phyloP scores from a whole-genome alignment of 2,113 vertebrate genomes.

The Myrmecobius fasciatus region DNA sequence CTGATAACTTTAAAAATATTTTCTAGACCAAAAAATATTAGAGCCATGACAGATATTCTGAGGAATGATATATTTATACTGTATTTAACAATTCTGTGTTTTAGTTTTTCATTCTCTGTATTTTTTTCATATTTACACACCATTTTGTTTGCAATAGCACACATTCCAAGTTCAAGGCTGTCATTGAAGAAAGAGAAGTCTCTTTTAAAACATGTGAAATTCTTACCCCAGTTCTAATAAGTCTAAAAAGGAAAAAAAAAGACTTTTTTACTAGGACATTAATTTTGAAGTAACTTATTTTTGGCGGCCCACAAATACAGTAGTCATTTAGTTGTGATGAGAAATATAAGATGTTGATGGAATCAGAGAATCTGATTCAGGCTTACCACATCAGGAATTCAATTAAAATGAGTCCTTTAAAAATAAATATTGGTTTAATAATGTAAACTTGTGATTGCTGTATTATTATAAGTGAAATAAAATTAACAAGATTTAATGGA shows the following conservation, averaged over 20 bases:
- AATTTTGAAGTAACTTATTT: constrained; percentile 79
- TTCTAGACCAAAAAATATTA: constrained; percentile 9
- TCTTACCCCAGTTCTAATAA: constrained; percentile 54
- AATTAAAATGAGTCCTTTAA: constrained; percentile 82
- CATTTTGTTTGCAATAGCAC: constrained; percentile 12
- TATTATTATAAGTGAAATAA: constrained; percentile 83
- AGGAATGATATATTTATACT: neutral
- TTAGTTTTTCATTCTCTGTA: neutral
- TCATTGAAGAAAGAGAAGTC: constrained; percentile 15
- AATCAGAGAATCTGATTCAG: constrained; percentile 74
- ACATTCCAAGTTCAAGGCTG: neutral
- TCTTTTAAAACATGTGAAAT: constrained; percentile 52
- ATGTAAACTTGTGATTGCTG: constrained; percentile 80
- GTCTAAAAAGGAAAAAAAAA: constrained; percentile 59
- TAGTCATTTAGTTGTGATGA: constrained; percentile 80
- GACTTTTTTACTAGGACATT: constrained; percentile 45
- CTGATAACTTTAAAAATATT: neutral
- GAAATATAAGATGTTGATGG: constrained; percentile 79
- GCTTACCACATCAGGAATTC: constrained; percentile 82
- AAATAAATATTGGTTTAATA: constrained; percentile 87
- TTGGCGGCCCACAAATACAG: constrained; percentile 64
- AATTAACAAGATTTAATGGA: constrained; percentile 87
- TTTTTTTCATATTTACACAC: neutral
- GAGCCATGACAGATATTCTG: neutral
- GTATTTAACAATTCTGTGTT: neutral